Percentiles rank a stretch among this genome's conserved stretches.
Conservation (phyloP, 2,113 vertebrate genomes). For the Hypomesus transpacificus region DNA sequence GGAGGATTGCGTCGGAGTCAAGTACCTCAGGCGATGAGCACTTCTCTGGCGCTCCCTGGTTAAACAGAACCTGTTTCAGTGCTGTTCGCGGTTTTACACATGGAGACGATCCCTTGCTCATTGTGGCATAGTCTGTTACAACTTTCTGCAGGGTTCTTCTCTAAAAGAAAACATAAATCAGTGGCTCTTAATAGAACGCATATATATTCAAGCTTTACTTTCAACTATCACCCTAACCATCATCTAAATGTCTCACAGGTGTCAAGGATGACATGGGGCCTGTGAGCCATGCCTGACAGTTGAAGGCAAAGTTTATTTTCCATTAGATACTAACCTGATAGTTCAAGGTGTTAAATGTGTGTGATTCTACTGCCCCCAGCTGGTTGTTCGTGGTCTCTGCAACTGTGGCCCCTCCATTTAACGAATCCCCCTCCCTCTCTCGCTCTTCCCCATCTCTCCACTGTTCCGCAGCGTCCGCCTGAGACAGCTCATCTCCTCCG, state of each 20-base stretch:
- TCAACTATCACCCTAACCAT: neutral
- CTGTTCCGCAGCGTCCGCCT: slow-evolving; percentile 32
- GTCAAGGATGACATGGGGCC: neutral
- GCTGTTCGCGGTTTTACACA: slow-evolving; percentile 57
- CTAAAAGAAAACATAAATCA: slow-evolving; percentile 40
- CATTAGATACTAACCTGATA: slow-evolving; percentile 54
- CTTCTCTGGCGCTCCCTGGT: slow-evolving; percentile 65
- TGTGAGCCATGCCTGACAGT: neutral
- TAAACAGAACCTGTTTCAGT: slow-evolving; percentile 65
- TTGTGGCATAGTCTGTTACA: slow-evolving; percentile 58
- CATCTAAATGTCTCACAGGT: too few relatives aligned
- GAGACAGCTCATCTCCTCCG: slow-evolving; percentile 35
- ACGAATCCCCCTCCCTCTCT: slow-evolving; percentile 45
- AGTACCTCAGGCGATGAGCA: slow-evolving; percentile 58
- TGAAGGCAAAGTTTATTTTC: neutral
- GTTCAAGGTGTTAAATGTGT: slow-evolving; percentile 54
- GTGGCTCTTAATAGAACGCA: neutral
- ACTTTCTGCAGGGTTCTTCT: slow-evolving; percentile 58
- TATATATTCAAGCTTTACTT: neutral
- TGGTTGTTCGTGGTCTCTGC: slow-evolving; percentile 50
- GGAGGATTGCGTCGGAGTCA: neutral
- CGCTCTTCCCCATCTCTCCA: slow-evolving; percentile 28
- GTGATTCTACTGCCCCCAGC: slow-evolving; percentile 60
- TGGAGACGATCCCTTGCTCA: slow-evolving; percentile 53
- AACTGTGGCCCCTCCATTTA: slow-evolving; percentile 26